Evolutionary conservation across 2,797 vertebrate genomes (phyloP).

Genomic region (Tolypeutes matacus): DNA sequence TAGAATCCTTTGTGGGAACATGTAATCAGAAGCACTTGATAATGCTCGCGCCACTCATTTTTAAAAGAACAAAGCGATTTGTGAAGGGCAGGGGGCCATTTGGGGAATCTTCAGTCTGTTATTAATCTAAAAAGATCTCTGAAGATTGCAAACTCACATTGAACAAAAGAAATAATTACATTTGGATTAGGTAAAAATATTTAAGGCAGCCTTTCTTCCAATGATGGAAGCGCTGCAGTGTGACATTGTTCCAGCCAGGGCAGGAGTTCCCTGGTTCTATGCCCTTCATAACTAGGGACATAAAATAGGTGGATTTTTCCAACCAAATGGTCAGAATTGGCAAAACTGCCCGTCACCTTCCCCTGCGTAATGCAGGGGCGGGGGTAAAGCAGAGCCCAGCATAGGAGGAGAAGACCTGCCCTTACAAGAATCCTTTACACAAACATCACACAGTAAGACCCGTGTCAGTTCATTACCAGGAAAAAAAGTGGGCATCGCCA

Average conservation of each 20-base stretch:
- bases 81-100: background rate
- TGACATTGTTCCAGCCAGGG: background rate
- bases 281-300: background rate
- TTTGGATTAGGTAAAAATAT: background rate
- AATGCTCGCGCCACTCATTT: accelerated
- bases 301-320: background rate
- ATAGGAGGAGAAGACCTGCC: accelerated
- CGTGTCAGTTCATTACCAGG: background rate
- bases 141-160: background rate
- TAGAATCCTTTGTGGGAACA: background rate
- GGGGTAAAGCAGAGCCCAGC: no score
- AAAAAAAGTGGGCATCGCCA: background rate
- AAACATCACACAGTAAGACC: background rate
- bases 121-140: background rate
- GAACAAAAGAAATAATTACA: background rate
- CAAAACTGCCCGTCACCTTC: background rate
- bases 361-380: background rate
- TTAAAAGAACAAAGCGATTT: background rate
- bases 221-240: accelerated
- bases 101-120: background rate
- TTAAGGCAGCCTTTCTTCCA: background rate
- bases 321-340: background rate
- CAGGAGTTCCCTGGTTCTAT: accelerated
- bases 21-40: background rate
- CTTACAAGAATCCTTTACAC: background rate